phyloP scores from a whole-genome alignment of 2,888 invertebrate species.

The Dicranocentrus wangi region DNA sequence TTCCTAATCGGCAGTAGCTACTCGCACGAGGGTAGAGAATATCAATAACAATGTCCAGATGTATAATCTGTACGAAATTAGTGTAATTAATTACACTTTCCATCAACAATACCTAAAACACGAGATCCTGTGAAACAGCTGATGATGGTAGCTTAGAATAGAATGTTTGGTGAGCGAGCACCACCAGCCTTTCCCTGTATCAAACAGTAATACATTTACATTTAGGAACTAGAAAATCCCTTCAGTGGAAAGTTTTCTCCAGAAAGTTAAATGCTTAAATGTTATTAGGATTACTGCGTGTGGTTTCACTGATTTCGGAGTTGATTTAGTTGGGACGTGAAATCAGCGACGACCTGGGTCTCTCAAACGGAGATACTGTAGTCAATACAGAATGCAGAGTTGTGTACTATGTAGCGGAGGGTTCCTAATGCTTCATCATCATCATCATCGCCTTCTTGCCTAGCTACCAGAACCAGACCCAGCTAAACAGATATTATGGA shows the following conservation, averaged over 20 bases:
- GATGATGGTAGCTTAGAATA: constrained; percentile 53
- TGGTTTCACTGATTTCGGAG: constrained; percentile 48
- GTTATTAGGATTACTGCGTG: constrained; percentile 39
- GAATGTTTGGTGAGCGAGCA: constrained; percentile 25
- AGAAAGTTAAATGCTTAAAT: constrained; percentile 16
- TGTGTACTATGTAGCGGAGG: constrained; percentile 28
- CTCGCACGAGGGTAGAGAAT: not conserved
- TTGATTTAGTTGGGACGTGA: constrained; percentile 38
- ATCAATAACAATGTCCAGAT: constrained; percentile 32
- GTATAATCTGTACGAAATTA: constrained; percentile 28
- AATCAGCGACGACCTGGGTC: constrained; percentile 51
- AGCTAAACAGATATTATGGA: constrained; percentile 33
- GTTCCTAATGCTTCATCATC: constrained; percentile 46
- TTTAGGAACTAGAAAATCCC: constrained; percentile 29
- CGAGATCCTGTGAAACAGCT: constrained; percentile 57
- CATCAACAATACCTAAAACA: constrained; percentile 59
- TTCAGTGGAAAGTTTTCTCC: not conserved
- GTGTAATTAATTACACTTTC: constrained; percentile 60
- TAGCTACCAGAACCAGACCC: constrained; percentile 49
- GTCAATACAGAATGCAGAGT: constrained; percentile 51
- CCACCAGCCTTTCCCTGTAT: constrained; percentile 13
- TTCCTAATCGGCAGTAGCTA: not conserved
- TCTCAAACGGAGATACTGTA: constrained; percentile 40
- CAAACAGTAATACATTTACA: constrained; percentile 4
- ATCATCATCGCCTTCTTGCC: constrained; percentile 23